Conservation (phyloP, 2,888 invertebrate species). For the Drosophila paranaensis region DNA sequence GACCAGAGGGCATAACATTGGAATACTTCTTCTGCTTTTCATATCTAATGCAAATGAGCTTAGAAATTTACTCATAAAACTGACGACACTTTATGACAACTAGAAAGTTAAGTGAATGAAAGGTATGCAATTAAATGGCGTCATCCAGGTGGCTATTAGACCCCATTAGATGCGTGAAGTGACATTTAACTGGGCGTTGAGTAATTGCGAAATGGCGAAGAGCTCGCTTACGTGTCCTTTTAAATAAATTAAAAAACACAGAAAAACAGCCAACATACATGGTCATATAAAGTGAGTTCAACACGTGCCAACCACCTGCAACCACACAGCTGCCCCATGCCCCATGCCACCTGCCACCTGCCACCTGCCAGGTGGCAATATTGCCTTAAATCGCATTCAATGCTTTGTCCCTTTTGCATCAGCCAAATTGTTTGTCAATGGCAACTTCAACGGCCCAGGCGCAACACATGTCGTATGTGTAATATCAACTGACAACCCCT, state of each 20-base stretch:
- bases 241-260: conserved; percentile 66
- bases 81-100: conserved; percentile 52
- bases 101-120: conserved; percentile 24
- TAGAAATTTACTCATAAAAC: conserved; percentile 40
- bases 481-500: conserved; percentile 42
- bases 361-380: conserved; percentile 15
- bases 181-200: conserved; percentile 67
- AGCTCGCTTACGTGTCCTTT: conserved; percentile 58
- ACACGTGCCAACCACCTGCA: conserved; percentile 48
- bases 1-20: conserved; percentile 9
- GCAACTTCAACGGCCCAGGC: conserved; percentile 28
- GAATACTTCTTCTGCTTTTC: not conserved
- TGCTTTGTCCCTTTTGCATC: conserved; percentile 57
- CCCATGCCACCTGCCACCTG: not conserved
- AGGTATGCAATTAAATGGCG: conserved; percentile 37
- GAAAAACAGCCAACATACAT: not conserved
- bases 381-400: conserved; percentile 22
- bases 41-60: conserved; percentile 43
- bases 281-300: conserved; percentile 6
- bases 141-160: conserved; percentile 55
- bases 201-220: conserved; percentile 57
- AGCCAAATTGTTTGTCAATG: conserved; percentile 68
- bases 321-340: not conserved
- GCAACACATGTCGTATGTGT: conserved; percentile 77
- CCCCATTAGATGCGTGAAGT: conserved; percentile 49